Evolutionary conservation across 1,140 invertebrate genomes (phyloP).

Genomic region (Drosophila santomea): DNA sequence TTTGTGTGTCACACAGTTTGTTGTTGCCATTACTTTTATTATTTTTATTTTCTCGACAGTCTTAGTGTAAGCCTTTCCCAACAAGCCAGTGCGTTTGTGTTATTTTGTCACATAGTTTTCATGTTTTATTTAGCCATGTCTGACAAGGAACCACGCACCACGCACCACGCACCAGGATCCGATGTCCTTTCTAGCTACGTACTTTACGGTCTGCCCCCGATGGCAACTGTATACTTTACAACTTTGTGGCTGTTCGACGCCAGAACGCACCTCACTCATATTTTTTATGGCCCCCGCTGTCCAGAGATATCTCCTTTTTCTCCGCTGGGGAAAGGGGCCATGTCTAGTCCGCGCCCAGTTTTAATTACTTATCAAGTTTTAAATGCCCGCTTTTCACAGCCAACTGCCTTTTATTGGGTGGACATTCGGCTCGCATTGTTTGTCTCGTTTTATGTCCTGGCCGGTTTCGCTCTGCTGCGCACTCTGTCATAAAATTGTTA

Average conservation of each 20-base stretch:
- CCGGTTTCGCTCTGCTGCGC: slow-evolving; percentile 46
- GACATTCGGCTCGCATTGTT: slow-evolving; percentile 56
- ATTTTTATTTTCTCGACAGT: slow-evolving; percentile 78
- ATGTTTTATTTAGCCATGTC: slow-evolving; percentile 74
- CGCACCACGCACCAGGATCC: slow-evolving; percentile 26
- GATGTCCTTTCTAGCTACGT: slow-evolving; percentile 22
- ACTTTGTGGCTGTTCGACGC: slow-evolving; percentile 34
- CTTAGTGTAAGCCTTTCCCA: slow-evolving; percentile 52
- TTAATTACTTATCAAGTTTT: slow-evolving; percentile 82
- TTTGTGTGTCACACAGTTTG: slow-evolving; percentile 75
- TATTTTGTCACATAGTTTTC: slow-evolving; percentile 80
- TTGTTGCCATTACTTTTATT: slow-evolving; percentile 74
- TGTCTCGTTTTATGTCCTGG: slow-evolving; percentile 51
- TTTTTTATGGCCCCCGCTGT: slow-evolving; percentile 39
- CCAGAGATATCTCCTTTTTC: slow-evolving; percentile 28
- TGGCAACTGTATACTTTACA: slow-evolving; percentile 45
- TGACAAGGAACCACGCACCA: slow-evolving; percentile 36
- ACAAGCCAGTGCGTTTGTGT: slow-evolving; percentile 40
- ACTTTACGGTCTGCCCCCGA: slow-evolving; percentile 35
- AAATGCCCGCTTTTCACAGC: slow-evolving; percentile 67
- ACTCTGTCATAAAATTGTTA: slow-evolving; percentile 69
- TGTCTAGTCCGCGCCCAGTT: slow-evolving; percentile 8
- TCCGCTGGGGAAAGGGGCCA: neutral
- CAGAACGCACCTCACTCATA: slow-evolving; percentile 47
- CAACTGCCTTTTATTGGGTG: slow-evolving; percentile 72